Evolutionary conservation across 1,140 invertebrate species (phyloP), one percentile per base, ranked within the genome.

Genomic region (Protaetia brevitarsis): DNA sequence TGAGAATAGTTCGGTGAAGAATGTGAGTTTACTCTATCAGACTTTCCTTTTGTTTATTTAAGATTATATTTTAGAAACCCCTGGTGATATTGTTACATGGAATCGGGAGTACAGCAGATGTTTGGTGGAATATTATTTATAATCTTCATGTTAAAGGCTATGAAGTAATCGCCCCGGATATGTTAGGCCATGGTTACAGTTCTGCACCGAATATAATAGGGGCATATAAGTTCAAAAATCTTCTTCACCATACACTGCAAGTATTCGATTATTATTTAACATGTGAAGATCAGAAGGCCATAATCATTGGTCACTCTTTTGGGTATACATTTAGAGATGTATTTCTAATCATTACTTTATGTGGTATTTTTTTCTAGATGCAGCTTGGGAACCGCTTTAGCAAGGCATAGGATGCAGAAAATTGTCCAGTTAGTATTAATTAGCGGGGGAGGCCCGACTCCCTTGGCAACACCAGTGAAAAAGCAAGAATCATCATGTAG

Each of bases 121-220:
- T 86, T 21, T 92, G 89, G 82, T 82, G 82, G 63, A 71, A 82
- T 57, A 85, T 90, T 70, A 79, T 90, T 1, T 75, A 81, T 28
- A 88, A 86, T 77, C 88, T 92, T 74, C 77, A 81, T 1, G 77
- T 75, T 30, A 77, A 81, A 62, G 88, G 87, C 0, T 88, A 86
- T 78, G 87, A 89, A 70, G 84, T 89, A 57, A 78, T 90, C 36
- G 88, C 87, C 0, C 85, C 87, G 3, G 89, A 92, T 74, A 79
- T 91, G 72, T 77, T 92, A 19, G 89, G 89, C 1, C 89, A 92
- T 77, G 89, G 89, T 1, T 82, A 86, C 66, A 90, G 88, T 69
- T 84, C 84, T 45, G 83, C 86, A 16, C 87, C 89, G 7, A 75
- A 81, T 67, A 79, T 83, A 30, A 69, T 78, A 4, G 79, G 77